Conservation (phyloP, 2,797 vertebrate genomes). For the Clamator glandarius region DNA sequence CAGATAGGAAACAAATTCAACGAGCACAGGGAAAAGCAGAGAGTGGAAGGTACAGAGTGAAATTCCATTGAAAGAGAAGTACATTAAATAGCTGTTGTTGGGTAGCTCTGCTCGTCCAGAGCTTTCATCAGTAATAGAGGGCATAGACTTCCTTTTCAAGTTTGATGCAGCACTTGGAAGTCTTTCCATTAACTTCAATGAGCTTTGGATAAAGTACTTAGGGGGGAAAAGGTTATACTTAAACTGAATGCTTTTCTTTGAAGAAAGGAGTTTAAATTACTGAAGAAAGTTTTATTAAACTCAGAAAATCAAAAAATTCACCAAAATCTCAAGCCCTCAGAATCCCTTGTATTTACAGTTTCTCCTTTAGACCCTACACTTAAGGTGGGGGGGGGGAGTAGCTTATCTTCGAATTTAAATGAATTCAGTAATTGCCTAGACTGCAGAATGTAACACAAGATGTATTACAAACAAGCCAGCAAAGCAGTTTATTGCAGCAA, state of each 20-base stretch:
- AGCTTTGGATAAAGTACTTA: slow-evolving; percentile 32
- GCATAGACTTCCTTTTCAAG: slow-evolving; percentile 33
- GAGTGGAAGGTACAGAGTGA: background rate
- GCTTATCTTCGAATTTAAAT: slow-evolving; percentile 56
- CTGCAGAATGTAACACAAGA: slow-evolving; percentile 3
- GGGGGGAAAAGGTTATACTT: background rate
- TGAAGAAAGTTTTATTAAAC: slow-evolving; percentile 5
- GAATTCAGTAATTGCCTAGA: slow-evolving; percentile 13
- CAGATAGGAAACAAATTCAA: background rate
- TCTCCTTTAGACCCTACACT: background rate
- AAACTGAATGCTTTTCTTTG: background rate
- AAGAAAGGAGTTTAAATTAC: slow-evolving; percentile 3
- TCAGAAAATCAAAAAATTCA: background rate
- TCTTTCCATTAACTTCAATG: slow-evolving; percentile 6
- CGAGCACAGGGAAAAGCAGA: background rate
- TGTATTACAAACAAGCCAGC: slow-evolving; percentile 25
- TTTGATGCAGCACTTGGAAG: background rate
- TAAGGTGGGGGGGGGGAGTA: slow-evolving; percentile 30
- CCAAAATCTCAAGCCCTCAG: background rate
- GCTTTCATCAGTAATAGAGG: background rate
- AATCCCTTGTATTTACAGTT: background rate
- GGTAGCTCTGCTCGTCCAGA: background rate
- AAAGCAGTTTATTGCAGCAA: slow-evolving; percentile 20
- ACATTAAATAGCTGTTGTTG: background rate
- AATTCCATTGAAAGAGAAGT: background rate